Evolutionary conservation across 2,113 vertebrate species (phyloP).

Genomic region (Podilymbus podiceps): DNA sequence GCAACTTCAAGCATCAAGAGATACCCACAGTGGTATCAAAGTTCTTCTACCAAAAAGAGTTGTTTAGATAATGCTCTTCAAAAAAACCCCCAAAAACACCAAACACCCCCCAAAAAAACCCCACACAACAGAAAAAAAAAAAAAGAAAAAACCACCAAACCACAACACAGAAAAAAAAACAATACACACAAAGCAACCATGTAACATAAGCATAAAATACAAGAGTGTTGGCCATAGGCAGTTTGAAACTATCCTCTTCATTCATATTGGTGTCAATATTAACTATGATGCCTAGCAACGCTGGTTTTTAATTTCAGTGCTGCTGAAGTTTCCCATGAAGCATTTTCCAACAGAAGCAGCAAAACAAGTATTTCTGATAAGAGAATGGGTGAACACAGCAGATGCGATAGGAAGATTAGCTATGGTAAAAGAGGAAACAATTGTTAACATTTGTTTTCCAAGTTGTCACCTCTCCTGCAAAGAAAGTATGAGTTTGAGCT

Average conservation of each 20-base stretch:
- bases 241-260: not conserved
- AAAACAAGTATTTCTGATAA: not conserved
- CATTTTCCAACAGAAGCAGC: not conserved
- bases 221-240: not conserved
- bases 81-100: no score
- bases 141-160: no score
- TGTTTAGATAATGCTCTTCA: not conserved
- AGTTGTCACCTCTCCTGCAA: not conserved
- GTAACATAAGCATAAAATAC: not conserved
- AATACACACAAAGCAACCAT: not conserved
- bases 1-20: not conserved
- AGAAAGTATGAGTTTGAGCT: not conserved
- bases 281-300: accelerated
- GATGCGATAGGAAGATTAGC: not conserved
- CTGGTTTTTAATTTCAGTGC: not conserved
- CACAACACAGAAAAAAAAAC: not conserved
- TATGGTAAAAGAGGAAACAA: not conserved
- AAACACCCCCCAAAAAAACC: no score
- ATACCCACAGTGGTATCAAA: not conserved
- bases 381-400: not conserved
- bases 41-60: not conserved
- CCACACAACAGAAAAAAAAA: no score
- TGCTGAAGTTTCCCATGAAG: not conserved
- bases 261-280: not conserved
- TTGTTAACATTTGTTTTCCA: not conserved